Evolutionary conservation across 2,797 vertebrate genomes (phyloP).

Genomic region (Schizopygopsis pylzovi): DNA sequence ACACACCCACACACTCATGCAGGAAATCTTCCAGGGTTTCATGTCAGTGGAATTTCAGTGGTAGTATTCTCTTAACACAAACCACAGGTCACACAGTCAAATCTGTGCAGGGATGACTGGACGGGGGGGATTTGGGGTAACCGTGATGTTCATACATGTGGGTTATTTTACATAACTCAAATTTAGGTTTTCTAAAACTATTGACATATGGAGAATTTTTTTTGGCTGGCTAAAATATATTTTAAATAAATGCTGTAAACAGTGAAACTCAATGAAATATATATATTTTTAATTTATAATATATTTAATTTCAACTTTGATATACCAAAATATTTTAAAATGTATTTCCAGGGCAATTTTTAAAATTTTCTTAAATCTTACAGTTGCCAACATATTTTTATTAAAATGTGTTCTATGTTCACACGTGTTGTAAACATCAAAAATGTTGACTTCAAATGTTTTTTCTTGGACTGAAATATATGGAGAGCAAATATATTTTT

Average conservation of each 20-base stretch:
- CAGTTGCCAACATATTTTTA: background rate
- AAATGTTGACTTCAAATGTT: too few species aligned
- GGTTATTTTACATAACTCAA: background rate
- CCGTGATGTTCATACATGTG: background rate
- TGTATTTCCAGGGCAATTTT: too few species aligned
- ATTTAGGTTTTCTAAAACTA: background rate
- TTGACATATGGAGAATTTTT: background rate
- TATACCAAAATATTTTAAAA: too few species aligned
- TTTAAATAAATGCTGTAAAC: too few species aligned
- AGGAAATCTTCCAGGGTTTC: conserved; percentile 65
- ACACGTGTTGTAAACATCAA: too few species aligned
- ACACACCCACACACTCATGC: conserved; percentile 51
- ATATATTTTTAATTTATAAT: background rate
- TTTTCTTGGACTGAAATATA: too few species aligned
- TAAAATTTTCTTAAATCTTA: background rate
- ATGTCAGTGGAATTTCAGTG: conserved; percentile 71
- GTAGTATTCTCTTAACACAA: conserved; percentile 56
- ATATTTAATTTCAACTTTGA: too few species aligned
- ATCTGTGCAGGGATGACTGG: background rate
- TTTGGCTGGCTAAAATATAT: background rate
- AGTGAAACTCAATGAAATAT: background rate
- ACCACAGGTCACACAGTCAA: conserved; percentile 51
- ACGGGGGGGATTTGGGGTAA: background rate
- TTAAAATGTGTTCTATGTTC: too few species aligned
- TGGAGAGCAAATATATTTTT: too few species aligned